phyloP scores from a whole-genome alignment of 2,888 invertebrate genomes.

The Tubulanus polymorphus region DNA sequence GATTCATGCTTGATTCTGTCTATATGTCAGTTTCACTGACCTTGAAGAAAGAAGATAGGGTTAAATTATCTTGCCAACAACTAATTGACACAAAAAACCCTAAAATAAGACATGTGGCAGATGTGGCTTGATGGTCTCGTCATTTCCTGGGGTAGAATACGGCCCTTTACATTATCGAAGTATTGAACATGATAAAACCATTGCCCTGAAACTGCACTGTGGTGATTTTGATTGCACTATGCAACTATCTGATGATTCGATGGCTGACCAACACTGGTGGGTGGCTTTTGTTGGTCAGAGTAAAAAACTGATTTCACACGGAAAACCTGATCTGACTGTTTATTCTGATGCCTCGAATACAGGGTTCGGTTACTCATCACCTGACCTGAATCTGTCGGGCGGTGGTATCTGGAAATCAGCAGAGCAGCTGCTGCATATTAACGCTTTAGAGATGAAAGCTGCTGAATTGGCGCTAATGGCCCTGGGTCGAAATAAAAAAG shows the following conservation, averaged over 20 bases:
- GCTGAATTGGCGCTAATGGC: constrained; percentile 13
- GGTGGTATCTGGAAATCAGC: constrained; percentile 12
- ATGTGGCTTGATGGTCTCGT: too few species aligned
- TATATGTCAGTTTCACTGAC: too few species aligned
- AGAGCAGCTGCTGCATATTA: constrained; percentile 16
- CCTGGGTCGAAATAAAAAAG: constrained; percentile 3
- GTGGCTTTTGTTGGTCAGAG: constrained; percentile 11
- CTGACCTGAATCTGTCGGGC: neutral
- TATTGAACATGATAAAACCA: constrained; percentile 14
- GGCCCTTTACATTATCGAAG: constrained; percentile 15
- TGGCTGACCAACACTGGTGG: constrained; percentile 15
- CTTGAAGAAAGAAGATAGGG: too few species aligned
- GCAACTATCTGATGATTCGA: constrained; percentile 11
- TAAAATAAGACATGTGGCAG: too few species aligned
- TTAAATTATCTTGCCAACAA: too few species aligned
- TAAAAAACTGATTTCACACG: constrained; percentile 8
- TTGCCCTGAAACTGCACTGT: constrained; percentile 9
- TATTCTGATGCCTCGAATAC: constrained; percentile 10
- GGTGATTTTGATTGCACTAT: constrained; percentile 8
- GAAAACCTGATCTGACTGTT: constrained; percentile 7
- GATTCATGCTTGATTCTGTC: too few species aligned
- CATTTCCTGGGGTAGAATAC: constrained; percentile 17
- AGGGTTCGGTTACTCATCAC: constrained; percentile 13
- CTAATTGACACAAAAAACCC: too few species aligned
- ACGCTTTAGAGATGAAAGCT: constrained; percentile 18